Conservation (phyloP, 2,113 vertebrate genomes). For the Anser brachyrhynchus region DNA sequence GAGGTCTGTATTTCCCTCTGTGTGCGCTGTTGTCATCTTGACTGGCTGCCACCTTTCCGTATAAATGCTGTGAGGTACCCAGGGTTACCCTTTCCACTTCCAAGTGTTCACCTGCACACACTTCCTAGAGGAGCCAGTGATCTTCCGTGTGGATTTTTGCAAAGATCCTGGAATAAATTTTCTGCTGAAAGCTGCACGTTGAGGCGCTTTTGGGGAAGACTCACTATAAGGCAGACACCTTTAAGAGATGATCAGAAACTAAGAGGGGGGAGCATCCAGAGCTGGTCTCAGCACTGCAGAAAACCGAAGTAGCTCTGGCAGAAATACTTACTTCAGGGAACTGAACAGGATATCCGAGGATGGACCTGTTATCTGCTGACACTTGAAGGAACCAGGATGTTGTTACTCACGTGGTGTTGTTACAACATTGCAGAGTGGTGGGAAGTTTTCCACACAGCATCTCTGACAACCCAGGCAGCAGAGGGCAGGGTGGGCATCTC, state of each 20-base stretch:
- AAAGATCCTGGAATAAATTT: background rate
- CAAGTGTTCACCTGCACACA: background rate
- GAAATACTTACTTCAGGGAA: background rate
- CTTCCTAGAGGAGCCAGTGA: background rate
- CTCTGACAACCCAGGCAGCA: background rate
- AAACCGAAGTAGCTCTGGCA: background rate
- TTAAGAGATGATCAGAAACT: background rate
- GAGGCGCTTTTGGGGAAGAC: background rate
- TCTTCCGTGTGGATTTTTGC: background rate
- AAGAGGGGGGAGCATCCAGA: background rate
- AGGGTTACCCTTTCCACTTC: background rate
- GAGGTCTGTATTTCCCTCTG: background rate
- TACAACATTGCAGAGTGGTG: background rate
- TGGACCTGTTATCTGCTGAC: background rate
- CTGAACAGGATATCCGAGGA: background rate
- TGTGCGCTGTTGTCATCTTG: background rate
- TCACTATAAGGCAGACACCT: background rate
- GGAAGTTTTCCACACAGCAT: background rate
- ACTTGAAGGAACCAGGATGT: background rate
- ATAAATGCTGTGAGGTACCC: background rate
- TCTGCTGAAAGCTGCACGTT: background rate
- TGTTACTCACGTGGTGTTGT: background rate
- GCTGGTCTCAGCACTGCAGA: background rate
- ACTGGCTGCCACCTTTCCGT: fast-evolving
- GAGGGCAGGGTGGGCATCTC: background rate